Evolutionary conservation across 2,113 vertebrate species (phyloP), one percentile per base, ranked within the genome.

Genomic region (Erpornis zantholeuca): DNA sequence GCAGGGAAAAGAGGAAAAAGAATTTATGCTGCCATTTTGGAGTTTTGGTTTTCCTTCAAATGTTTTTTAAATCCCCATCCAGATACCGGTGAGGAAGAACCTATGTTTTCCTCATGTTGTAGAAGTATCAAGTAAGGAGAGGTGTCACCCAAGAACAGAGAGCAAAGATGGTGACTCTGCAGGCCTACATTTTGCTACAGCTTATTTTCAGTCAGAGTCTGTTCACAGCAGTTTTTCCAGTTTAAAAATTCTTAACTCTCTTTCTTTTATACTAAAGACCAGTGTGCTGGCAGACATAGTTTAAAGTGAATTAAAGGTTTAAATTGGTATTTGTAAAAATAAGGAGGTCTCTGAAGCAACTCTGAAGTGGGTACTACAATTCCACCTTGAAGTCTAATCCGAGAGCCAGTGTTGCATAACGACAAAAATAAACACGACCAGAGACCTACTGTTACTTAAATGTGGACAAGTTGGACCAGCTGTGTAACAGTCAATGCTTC

Each of bases 401-500:
- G 1, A 83, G 82, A 95, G 71, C 90, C 93, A 94, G 91, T 36
- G 95, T 85, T 97, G 93, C 77, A 8, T 97, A 97, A 97, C 6
- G 27, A 79, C 82, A 94, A 97, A 97, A 97, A 96, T 82, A 97
- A 97, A 97, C 91, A 96, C 1, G 82, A 84, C 4, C 82, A 94
- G 96, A 97, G 88, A 92, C 94, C 88, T 96, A 96, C 89, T 92
- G 96, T 96, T 97, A 97, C 94, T 97, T 90, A 97, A 98, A 98
- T 97, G 86, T 91, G 81, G 97, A 97, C 97, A 97, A 96, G 97
- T 96, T 97, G 94, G 95, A 77, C 94, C 95, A 97, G 96, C 92
- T 97, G 97, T 97, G 97, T 96, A 98, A 97, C 95, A 96, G 95
- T 97, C 97, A 97, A 60, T 92, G 96, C 87, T 96, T 97, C 95